Base-by-base conservation (phyloP, 1,140 invertebrate genomes). In the Meloidogyne hapla region DNA sequence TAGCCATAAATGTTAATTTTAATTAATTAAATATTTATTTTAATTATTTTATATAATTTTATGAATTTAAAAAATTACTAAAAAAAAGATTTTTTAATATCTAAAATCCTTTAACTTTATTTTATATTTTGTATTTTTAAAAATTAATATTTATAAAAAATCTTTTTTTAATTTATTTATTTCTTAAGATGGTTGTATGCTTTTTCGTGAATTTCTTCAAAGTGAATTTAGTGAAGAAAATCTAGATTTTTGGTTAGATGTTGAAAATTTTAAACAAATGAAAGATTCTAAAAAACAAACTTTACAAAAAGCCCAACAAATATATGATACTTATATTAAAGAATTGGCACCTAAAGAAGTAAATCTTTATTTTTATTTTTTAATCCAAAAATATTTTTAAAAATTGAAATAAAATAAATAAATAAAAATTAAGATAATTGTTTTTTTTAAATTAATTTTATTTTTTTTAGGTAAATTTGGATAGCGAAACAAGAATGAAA, bases 261-360 rank as follows among this genome's bases (percentile, higher is more conserved):
- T 74, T 65, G 79, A 84, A 40, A 63, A 84, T 26, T 82, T 72
- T 69, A 84, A 83, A 38, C 78, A 76, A 18, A 68, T 83, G 68
- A 82, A 82, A 45, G 61, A 75, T 15, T 69, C 65, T 18, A 74
- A 82, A 42, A 82, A 82, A 69, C 42, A 45, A 61, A 83, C 81
- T 21, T 28, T 23, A 21, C 81, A 81, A 48, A 79, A 81, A 61
- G 82, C 79, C 6, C 65, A 79, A 21, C 48, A 66, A 13, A 82
- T 82, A 42, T 82, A 42, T 45, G 72, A 79, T 40, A 72, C 63
- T 21, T 82, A 71, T 33, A 33, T 82, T 23, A 62, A 65, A 25
- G 82, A 82, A 62, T 33, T 48, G 18, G 79, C 78, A 12, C 48
- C 64, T 21, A 84, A 78, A 73, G 83, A 84, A 62, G 83, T 82